A percentile compares a stretch with the other conserved stretches of the same genome.
phyloP scores from a whole-genome alignment of 2,888 invertebrate species.

The Synanthedon vespiformis region DNA sequence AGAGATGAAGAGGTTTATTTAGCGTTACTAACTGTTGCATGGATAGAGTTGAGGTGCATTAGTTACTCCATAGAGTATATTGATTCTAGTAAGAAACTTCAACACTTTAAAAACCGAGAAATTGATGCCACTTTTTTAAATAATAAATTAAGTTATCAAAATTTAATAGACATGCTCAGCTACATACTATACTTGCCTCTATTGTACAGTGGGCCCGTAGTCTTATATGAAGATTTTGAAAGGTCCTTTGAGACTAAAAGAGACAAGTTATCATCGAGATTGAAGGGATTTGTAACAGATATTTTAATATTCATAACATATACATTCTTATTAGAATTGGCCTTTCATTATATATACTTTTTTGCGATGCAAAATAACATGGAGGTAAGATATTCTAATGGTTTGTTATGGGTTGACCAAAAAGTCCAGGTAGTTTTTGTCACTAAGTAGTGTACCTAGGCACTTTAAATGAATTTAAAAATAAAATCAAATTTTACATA shows the following conservation, averaged over 20 bases:
- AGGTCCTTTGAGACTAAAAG: slow-evolving; percentile 35
- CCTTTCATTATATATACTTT: slow-evolving; percentile 85
- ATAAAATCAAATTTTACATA: no score
- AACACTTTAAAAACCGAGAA: background rate
- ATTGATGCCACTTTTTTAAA: background rate
- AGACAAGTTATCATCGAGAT: slow-evolving; percentile 27
- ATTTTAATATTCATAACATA: slow-evolving; percentile 74
- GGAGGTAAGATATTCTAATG: slow-evolving; percentile 46
- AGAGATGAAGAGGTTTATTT: slow-evolving; percentile 67
- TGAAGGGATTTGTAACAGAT: slow-evolving; percentile 49
- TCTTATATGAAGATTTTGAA: slow-evolving; percentile 80
- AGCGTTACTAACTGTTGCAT: slow-evolving; percentile 71
- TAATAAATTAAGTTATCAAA: background rate
- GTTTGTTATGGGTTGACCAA: no score
- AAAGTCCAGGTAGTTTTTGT: no score
- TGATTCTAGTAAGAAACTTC: slow-evolving; percentile 19
- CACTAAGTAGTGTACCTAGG: no score
- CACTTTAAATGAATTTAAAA: no score
- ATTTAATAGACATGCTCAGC: slow-evolving; percentile 69
- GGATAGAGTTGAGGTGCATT: slow-evolving; percentile 81
- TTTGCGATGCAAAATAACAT: slow-evolving; percentile 79
- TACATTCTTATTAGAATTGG: slow-evolving; percentile 76
- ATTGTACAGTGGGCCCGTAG: slow-evolving; percentile 87
- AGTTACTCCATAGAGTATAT: slow-evolving; percentile 77
- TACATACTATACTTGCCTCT: slow-evolving; percentile 88